Conservation (phyloP, 2,888 invertebrate species). For the Cistogaster globosa region DNA sequence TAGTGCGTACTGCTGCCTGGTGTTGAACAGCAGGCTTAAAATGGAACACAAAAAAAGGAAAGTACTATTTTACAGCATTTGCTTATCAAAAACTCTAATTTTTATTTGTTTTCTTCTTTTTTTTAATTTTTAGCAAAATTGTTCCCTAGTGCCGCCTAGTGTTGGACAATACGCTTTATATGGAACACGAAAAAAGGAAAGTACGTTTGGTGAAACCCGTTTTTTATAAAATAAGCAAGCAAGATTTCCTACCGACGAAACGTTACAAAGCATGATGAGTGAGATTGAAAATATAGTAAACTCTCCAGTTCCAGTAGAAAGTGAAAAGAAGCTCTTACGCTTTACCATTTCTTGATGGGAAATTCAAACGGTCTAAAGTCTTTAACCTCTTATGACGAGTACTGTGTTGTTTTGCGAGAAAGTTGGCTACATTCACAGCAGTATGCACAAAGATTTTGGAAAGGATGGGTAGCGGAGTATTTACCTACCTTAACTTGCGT, state of each 20-base stretch:
- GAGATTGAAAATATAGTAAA: conserved; percentile 44
- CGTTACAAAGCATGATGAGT: conserved; percentile 10
- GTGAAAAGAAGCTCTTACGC: conserved; percentile 40
- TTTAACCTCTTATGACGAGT: conserved; percentile 11
- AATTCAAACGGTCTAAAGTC: conserved; percentile 12
- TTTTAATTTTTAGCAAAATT: too few species aligned
- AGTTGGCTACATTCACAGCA: conserved; percentile 29
- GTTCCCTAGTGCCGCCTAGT: too few species aligned
- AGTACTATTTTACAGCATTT: too few species aligned
- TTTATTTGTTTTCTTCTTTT: too few species aligned
- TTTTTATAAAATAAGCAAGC: conserved; percentile 44
- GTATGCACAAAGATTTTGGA: conserved; percentile 30
- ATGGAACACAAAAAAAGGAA: too few species aligned
- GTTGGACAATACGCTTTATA: too few species aligned
- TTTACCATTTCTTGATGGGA: conserved; percentile 1
- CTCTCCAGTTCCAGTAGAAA: conserved; percentile 38
- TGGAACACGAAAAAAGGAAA: too few species aligned
- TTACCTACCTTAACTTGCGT: conserved; percentile 31
- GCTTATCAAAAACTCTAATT: too few species aligned
- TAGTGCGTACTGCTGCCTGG: too few species aligned
- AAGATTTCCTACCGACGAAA: conserved; percentile 29
- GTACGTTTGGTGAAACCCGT: conserved; percentile 69
- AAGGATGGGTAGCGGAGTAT: conserved; percentile 33
- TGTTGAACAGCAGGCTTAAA: too few species aligned
- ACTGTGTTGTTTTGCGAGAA: background rate